Conservation (phyloP, 2,888 invertebrate species). For the Tridacna crocea region DNA sequence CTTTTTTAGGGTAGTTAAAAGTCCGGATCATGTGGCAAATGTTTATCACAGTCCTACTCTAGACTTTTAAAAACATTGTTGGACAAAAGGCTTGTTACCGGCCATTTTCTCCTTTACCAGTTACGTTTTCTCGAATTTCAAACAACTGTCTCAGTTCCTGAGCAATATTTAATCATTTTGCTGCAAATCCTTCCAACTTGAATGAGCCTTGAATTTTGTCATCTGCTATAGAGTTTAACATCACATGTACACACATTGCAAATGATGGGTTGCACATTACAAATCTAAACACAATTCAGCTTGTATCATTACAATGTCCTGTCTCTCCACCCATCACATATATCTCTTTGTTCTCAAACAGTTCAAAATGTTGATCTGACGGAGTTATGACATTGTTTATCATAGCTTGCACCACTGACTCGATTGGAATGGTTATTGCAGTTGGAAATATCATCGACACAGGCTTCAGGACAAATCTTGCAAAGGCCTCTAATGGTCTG, state of each 20-base stretch:
- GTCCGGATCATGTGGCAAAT: no score
- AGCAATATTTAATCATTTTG: background rate
- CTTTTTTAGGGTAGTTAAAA: no score
- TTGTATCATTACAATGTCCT: slow-evolving; percentile 4
- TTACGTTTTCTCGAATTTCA: no score
- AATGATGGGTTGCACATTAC: no score
- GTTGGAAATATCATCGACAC: slow-evolving; percentile 80
- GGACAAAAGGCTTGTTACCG: no score
- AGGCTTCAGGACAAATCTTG: slow-evolving; percentile 77
- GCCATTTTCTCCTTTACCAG: no score
- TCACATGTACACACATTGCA: no score
- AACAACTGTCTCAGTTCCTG: no score
- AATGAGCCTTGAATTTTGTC: background rate
- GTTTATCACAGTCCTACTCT: no score
- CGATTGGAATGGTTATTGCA: slow-evolving; percentile 78
- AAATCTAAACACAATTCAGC: background rate
- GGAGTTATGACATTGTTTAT: slow-evolving; percentile 75
- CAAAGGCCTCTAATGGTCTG: slow-evolving; percentile 75
- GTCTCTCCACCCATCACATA: slow-evolving; percentile 72
- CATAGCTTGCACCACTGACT: slow-evolving; percentile 80
- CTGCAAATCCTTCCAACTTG: background rate
- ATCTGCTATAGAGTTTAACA: background rate
- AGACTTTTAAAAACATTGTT: no score
- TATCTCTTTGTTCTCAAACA: slow-evolving; percentile 81
- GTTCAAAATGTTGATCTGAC: slow-evolving; percentile 63